phyloP scores from a whole-genome alignment of 2,113 vertebrate genomes.

The Ardeotis arabs region DNA sequence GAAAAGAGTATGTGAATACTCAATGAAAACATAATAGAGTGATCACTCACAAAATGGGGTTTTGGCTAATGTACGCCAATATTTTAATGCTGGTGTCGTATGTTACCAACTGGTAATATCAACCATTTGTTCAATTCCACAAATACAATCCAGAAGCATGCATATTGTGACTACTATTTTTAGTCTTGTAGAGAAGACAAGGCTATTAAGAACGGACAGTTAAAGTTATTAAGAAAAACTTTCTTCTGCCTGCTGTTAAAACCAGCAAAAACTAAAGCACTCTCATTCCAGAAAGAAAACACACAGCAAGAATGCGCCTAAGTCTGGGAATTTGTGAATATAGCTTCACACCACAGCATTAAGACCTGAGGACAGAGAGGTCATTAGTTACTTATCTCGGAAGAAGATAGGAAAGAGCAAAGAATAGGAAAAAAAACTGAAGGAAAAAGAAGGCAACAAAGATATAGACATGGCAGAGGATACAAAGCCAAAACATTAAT shows the following conservation, averaged over 20 bases:
- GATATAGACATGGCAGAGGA: not conserved
- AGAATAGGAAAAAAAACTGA: too few relatives aligned
- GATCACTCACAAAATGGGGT: not conserved
- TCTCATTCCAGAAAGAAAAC: not conserved
- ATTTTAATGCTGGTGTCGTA: not conserved
- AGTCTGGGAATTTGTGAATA: too few relatives aligned
- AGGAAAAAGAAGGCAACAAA: not conserved
- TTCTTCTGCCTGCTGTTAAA: constrained; percentile 16
- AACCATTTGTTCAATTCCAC: constrained; percentile 14
- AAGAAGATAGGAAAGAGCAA: too few relatives aligned
- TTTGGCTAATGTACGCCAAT: not conserved
- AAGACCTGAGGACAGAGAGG: too few relatives aligned
- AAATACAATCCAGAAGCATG: constrained; percentile 32
- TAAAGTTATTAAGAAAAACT: constrained; percentile 20
- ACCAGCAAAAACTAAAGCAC: constrained; percentile 8
- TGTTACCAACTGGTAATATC: constrained; percentile 21
- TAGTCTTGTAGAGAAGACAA: not conserved
- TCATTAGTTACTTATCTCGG: too few relatives aligned
- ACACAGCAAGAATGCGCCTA: too few relatives aligned
- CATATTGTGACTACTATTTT: not conserved
- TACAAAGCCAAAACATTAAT: not conserved
- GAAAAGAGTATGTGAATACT: not conserved
- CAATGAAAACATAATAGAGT: not conserved
- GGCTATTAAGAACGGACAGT: not conserved
- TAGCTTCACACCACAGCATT: too few relatives aligned